A percentile compares a stretch with the other conserved stretches of the same genome.
Conservation (phyloP, 2,888 invertebrate species). For the Drosophila kuntzei region DNA sequence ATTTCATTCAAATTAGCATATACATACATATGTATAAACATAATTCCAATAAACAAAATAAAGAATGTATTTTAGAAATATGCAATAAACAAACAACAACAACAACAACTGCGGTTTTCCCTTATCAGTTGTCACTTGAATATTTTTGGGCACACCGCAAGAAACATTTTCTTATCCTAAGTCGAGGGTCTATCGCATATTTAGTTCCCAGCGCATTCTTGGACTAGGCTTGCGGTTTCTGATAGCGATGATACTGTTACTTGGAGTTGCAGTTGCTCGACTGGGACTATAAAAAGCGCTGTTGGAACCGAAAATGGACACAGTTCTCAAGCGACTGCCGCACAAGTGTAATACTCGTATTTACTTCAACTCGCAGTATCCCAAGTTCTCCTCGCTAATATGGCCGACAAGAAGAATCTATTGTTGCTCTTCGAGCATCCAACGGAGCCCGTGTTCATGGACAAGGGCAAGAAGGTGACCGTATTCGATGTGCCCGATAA, state of each 20-base stretch:
- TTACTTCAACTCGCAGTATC: background rate
- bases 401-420: conserved; percentile 87
- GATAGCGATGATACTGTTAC: conserved; percentile 41
- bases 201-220: conserved; percentile 43
- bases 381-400: conserved; percentile 25
- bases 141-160: background rate
- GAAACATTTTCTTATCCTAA: background rate
- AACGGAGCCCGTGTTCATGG: conserved; percentile 91
- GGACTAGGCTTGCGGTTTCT: conserved; percentile 31
- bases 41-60: conserved; percentile 51
- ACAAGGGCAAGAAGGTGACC: conserved; percentile 89
- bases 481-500: conserved; percentile 89
- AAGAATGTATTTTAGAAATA: conserved; percentile 77
- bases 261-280: background rate
- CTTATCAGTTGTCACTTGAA: conserved; percentile 42
- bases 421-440: conserved; percentile 91
- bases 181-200: background rate
- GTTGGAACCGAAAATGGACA: conserved; percentile 17
- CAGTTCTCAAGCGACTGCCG: conserved; percentile 59
- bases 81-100: conserved; percentile 44
- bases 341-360: conserved; percentile 17
- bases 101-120: conserved; percentile 58
- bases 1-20: conserved; percentile 72
- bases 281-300: conserved; percentile 58
- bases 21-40: conserved; percentile 46